Conservation (phyloP, 1,140 invertebrate genomes). For the Holcopasites calliopsidis region DNA sequence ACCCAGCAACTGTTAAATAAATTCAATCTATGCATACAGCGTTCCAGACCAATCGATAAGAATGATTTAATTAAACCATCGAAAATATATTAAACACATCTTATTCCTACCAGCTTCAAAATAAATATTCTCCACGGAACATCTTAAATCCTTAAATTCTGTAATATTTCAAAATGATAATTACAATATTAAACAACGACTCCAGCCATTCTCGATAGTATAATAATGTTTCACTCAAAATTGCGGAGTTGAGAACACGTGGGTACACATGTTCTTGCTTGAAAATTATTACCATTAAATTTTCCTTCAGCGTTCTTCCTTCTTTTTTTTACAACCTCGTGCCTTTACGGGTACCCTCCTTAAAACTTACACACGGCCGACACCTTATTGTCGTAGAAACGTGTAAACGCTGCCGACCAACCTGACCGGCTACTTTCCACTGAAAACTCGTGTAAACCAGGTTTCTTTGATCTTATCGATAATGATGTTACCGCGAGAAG, state of each 20-base stretch:
- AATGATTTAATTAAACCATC: no score
- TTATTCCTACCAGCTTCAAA: no score
- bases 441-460: conserved; percentile 35
- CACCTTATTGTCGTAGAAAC: conserved; percentile 19
- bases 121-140: no score
- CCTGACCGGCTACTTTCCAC: conserved; percentile 33
- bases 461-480: conserved; percentile 44
- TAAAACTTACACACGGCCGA: conserved; percentile 1
- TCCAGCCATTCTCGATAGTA: no score
- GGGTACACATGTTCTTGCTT: not conserved
- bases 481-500: conserved; percentile 34
- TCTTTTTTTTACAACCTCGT: not conserved
- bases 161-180: no score
- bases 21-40: no score
- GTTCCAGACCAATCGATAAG: no score
- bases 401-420: conserved; percentile 2
- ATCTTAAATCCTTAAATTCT: no score
- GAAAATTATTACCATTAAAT: not conserved
- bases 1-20: not conserved
- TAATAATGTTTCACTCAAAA: no score
- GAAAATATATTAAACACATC: no score
- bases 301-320: not conserved
- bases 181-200: no score
- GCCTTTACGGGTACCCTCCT: not conserved
- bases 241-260: no score